These are phyloP conservation scores for Vimba vimba DNA, from an alignment of 2,113 vertebrate species.

Conservation along the genomic window DNA sequence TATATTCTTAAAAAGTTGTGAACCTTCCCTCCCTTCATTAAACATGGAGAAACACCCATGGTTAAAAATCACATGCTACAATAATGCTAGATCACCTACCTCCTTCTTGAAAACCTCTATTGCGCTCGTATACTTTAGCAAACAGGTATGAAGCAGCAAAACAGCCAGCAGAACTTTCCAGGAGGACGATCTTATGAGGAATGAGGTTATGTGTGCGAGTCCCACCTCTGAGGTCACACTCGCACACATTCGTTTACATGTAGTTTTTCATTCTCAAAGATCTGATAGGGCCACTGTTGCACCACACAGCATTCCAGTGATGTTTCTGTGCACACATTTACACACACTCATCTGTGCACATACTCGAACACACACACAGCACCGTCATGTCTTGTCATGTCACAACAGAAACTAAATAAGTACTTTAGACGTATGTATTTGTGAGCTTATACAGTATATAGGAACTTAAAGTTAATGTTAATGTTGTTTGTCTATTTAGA, in stretches of 20 bases:
- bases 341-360: conserved; percentile 17
- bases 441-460: not conserved
- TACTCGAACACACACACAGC: conserved; percentile 38
- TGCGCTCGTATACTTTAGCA: not conserved
- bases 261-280: not conserved
- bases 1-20: not conserved
- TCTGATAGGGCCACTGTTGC: conserved; percentile 33
- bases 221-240: conserved; percentile 34
- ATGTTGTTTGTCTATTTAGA: not conserved
- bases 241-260: conserved; percentile 25
- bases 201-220: conserved; percentile 4
- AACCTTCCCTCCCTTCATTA: not conserved
- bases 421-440: conserved; percentile 22
- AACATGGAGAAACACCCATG: not conserved
- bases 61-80: not conserved
- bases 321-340: conserved; percentile 31
- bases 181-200: not conserved
- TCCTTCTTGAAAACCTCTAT: not conserved
- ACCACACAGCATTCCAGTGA: conserved; percentile 46
- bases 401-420: conserved; percentile 39
- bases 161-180: not conserved
- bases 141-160: not conserved
- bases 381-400: conserved; percentile 62
- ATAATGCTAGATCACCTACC: conserved; percentile 10
- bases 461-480: not conserved